A percentile compares a stretch with the other conserved stretches of the same genome.
phyloP scores from a whole-genome alignment of 2,797 vertebrate genomes.

The Malurus splendens region DNA sequence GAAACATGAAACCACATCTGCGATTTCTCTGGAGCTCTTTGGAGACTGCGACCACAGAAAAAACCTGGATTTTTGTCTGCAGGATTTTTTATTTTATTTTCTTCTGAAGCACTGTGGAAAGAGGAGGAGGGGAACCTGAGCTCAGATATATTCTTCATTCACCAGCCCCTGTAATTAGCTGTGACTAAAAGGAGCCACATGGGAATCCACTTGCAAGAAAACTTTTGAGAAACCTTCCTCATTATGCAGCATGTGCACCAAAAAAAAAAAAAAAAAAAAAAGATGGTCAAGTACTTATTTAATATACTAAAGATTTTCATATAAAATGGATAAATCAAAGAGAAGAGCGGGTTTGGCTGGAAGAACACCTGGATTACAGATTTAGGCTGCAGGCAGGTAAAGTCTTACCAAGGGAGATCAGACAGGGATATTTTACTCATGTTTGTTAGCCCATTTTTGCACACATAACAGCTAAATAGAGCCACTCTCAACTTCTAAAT shows the following conservation, averaged over 20 bases:
- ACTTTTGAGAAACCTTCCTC: slow-evolving; percentile 26
- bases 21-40: slow-evolving; percentile 44
- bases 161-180: slow-evolving; percentile 66
- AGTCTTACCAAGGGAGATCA: not conserved
- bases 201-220: slow-evolving; percentile 60
- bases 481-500: not conserved
- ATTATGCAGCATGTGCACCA: not conserved
- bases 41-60: slow-evolving; percentile 26
- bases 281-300: not conserved
- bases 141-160: slow-evolving; percentile 35
- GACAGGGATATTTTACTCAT: not conserved
- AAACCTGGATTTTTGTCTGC: slow-evolving; percentile 47
- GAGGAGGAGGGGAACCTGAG: slow-evolving; percentile 23
- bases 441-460: not conserved
- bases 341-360: not conserved
- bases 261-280: not conserved
- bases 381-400: not conserved
- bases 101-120: slow-evolving; percentile 24
- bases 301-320: not conserved
- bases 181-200: slow-evolving; percentile 66
- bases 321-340: not conserved
- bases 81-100: slow-evolving; percentile 61
- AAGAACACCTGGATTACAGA: not conserved
- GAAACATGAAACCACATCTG: slow-evolving; percentile 63
- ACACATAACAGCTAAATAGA: accelerated